A percentile compares a stretch with the other conserved stretches of the same genome.
phyloP scores from a whole-genome alignment of 1,140 invertebrate genomes.

The Triops longicaudatus region DNA sequence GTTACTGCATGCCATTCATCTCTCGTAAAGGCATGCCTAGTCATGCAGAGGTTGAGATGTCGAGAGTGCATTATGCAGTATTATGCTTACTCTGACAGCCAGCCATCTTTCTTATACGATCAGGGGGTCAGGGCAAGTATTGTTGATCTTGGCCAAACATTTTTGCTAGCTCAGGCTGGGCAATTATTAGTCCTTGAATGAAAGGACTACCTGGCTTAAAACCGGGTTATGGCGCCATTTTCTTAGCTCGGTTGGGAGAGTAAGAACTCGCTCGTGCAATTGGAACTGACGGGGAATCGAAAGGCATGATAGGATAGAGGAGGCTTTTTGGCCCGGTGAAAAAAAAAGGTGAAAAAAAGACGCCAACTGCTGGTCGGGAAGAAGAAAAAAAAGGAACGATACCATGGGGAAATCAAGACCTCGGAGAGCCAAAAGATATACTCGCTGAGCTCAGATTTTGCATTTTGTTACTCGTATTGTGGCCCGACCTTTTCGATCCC shows the following conservation, averaged over 20 bases:
- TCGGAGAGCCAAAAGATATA: background rate
- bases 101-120: too few relatives aligned
- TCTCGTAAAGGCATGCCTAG: too few relatives aligned
- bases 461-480: background rate
- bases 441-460: slow-evolving; percentile 3
- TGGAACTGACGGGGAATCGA: background rate
- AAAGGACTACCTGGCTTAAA: background rate
- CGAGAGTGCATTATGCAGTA: too few relatives aligned
- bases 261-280: background rate
- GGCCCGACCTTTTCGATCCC: background rate
- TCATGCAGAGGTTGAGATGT: too few relatives aligned
- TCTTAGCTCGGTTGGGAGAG: background rate
- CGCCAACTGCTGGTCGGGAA: background rate
- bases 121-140: too few relatives aligned
- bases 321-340: background rate
- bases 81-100: too few relatives aligned
- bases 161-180: background rate
- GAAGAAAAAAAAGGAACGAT: background rate
- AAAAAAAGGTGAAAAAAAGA: background rate
- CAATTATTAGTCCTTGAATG: background rate
- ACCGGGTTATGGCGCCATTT: background rate
- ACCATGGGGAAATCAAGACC: background rate
- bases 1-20: too few relatives aligned
- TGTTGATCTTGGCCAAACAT: too few relatives aligned
- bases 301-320: background rate